Conservation (phyloP, 2,888 invertebrate species). For the Temnothorax ravouxi region DNA sequence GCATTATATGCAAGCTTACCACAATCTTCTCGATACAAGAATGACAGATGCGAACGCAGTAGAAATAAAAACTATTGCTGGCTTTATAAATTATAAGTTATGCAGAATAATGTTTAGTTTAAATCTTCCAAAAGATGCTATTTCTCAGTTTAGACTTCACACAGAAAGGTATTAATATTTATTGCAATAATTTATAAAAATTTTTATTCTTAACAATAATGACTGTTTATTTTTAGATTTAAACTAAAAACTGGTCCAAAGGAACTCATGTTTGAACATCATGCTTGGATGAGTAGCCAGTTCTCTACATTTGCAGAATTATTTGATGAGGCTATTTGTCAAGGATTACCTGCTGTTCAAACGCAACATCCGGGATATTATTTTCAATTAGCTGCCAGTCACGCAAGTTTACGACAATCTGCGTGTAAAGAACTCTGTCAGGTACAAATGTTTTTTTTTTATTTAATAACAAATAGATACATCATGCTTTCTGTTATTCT, state of each 20-base stretch:
- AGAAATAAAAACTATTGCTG: slow-evolving; percentile 98
- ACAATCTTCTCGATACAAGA: slow-evolving; percentile 94
- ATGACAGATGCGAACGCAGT: slow-evolving; percentile 96
- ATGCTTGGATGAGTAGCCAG: slow-evolving; percentile 98
- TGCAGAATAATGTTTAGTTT: slow-evolving; percentile 96
- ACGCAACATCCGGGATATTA: slow-evolving; percentile 99
- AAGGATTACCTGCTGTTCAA: slow-evolving; percentile 96
- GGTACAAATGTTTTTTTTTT: slow-evolving; percentile 83
- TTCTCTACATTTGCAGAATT: slow-evolving; percentile 96
- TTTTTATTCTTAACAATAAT: slow-evolving; percentile 15
- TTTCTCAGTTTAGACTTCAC: slow-evolving; percentile 97
- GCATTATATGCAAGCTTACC: slow-evolving; percentile 96
- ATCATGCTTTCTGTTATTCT: neutral
- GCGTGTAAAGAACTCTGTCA: slow-evolving; percentile 92
- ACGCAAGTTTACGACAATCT: slow-evolving; percentile 92
- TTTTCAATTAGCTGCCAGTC: slow-evolving; percentile 97
- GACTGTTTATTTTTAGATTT: slow-evolving; percentile 87
- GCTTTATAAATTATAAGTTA: slow-evolving; percentile 98
- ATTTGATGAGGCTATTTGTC: slow-evolving; percentile 97
- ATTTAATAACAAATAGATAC: neutral
- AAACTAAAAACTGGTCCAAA: slow-evolving; percentile 93
- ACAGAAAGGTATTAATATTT: slow-evolving; percentile 89
- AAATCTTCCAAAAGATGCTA: slow-evolving; percentile 97
- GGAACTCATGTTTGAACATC: slow-evolving; percentile 97
- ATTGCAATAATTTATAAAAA: neutral